phyloP scores from a whole-genome alignment of 2,113 vertebrate species.

The Marmota flaviventris region DNA sequence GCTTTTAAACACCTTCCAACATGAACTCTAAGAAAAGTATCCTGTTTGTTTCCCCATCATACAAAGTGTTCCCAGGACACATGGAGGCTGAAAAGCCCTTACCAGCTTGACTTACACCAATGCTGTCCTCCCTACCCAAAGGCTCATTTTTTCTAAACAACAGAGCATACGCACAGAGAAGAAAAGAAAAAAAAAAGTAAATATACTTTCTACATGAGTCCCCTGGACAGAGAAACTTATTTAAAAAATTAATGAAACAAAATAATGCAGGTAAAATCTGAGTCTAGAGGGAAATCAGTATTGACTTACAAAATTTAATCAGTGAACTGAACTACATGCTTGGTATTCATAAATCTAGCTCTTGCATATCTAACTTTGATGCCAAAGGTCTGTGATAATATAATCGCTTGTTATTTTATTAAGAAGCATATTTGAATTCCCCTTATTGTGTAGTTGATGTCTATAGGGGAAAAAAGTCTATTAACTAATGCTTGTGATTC shows the following conservation, averaged over 20 bases:
- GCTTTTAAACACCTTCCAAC: background rate
- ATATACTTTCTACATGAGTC: background rate
- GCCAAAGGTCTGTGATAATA: background rate
- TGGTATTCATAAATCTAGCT: background rate
- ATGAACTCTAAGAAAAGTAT: background rate
- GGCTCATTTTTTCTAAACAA: background rate
- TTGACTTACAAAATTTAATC: background rate
- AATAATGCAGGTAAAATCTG: background rate
- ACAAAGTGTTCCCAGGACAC: background rate
- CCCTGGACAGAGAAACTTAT: background rate
- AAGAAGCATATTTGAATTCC: background rate
- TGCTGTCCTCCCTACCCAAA: background rate
- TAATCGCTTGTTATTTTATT: background rate
- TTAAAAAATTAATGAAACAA: background rate
- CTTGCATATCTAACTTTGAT: background rate
- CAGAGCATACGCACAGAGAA: background rate
- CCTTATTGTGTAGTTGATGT: background rate
- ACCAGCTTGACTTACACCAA: background rate
- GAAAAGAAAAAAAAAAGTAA: background rate
- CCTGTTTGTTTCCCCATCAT: too few relatives aligned
- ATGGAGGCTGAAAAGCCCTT: background rate
- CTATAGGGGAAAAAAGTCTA: background rate
- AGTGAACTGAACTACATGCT: accelerated
- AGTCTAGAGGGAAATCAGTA: background rate
- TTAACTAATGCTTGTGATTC: background rate